A percentile compares a stretch with the other conserved stretches of the same genome.
Conservation (phyloP, 2,888 invertebrate species). For the Hypselothyrea guttata region DNA sequence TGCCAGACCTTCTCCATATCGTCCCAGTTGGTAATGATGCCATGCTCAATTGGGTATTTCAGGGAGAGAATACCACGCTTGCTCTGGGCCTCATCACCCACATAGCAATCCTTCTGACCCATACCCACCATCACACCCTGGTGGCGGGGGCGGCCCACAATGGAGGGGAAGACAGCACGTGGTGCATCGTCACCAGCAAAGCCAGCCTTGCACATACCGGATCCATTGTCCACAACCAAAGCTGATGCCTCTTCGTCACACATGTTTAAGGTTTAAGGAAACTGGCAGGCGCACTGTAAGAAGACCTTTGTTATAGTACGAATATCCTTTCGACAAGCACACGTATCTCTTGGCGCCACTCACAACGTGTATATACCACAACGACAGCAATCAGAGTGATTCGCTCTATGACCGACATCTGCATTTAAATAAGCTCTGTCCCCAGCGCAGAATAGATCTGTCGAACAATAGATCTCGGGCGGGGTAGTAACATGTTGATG, state of each 20-base stretch:
- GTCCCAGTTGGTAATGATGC: conserved; percentile 99
- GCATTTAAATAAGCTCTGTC: conserved; percentile 75
- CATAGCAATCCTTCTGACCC: conserved; percentile 98
- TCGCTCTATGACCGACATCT: conserved; percentile 54
- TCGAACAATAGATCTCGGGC: conserved; percentile 65
- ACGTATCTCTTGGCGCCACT: conserved; percentile 35
- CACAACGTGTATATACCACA: conserved; percentile 79
- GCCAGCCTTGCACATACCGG: conserved; percentile 98
- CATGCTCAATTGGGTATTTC: conserved; percentile 98
- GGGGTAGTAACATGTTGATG: conserved; percentile 71
- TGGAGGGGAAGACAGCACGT: conserved; percentile 95
- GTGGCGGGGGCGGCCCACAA: conserved; percentile 96
- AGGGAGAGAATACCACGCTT: conserved; percentile 97
- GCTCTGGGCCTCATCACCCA: conserved; percentile 98
- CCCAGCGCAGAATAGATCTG: conserved; percentile 16
- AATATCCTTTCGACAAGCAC: conserved; percentile 41
- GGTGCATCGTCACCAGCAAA: conserved; percentile 98
- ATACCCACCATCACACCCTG: conserved; percentile 98
- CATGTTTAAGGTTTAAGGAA: conserved; percentile 83
- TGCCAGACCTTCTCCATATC: conserved; percentile 99
- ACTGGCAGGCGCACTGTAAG: conserved; percentile 52
- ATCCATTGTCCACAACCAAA: conserved; percentile 97
- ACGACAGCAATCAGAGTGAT: conserved; percentile 82
- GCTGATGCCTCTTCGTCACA: conserved; percentile 97
- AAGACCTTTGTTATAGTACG: conserved; percentile 1